Conservation (phyloP, 2,888 invertebrate genomes). For the Synergus laeviventris region DNA sequence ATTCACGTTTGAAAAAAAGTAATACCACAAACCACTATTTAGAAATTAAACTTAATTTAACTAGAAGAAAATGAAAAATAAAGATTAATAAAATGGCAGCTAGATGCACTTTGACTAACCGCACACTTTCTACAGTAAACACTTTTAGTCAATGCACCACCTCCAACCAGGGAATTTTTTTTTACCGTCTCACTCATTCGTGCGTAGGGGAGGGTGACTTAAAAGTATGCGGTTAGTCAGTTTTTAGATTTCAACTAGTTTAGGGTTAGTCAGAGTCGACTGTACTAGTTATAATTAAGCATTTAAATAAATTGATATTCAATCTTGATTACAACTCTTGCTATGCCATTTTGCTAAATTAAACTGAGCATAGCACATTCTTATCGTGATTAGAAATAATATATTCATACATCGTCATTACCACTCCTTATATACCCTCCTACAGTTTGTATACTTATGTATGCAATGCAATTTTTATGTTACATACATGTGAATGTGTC, state of each 20-base stretch:
- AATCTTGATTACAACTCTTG: conserved; percentile 54
- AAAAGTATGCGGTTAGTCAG: too few species aligned
- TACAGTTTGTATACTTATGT: conserved; percentile 41
- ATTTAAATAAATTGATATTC: neutral
- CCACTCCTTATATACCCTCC: conserved; percentile 43
- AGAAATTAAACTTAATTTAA: too few species aligned
- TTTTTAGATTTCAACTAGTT: too few species aligned
- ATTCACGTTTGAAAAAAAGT: neutral
- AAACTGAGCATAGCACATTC: conserved; percentile 58
- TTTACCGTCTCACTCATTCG: too few species aligned
- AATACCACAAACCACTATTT: neutral
- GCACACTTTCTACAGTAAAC: too few species aligned
- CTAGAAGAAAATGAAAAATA: too few species aligned
- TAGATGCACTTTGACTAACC: too few species aligned
- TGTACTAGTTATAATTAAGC: neutral
- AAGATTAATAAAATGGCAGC: too few species aligned
- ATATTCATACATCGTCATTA: conserved; percentile 53
- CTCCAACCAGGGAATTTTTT: too few species aligned
- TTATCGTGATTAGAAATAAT: conserved; percentile 55
- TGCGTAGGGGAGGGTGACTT: too few species aligned
- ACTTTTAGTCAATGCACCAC: too few species aligned
- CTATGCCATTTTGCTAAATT: conserved; percentile 57
- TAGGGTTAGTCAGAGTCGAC: too few species aligned
- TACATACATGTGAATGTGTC: conserved; percentile 50
- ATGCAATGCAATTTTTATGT: conserved; percentile 51